These are phyloP conservation scores for Selenia dentaria DNA, from an alignment of 2,888 invertebrate genomes.

Conservation along the genomic window DNA sequence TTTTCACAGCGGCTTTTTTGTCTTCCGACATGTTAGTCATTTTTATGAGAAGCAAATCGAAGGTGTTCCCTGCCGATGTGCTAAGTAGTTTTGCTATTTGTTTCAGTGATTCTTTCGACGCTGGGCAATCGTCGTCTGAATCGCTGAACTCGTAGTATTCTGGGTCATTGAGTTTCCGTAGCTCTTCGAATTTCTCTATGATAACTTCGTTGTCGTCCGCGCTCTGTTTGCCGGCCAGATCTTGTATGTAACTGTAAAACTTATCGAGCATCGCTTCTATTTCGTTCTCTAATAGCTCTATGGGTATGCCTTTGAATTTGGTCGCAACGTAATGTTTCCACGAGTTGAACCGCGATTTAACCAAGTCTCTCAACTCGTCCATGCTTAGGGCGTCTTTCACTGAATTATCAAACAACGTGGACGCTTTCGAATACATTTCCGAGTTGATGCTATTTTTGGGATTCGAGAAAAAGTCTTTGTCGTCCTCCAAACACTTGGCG, in stretches of 20 bases:
- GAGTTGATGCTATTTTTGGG: constrained; percentile 56
- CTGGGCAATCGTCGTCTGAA: constrained; percentile 49
- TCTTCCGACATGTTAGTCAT: constrained; percentile 62
- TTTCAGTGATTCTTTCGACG: constrained; percentile 59
- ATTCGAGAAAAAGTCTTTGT: constrained; percentile 53
- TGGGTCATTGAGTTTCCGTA: constrained; percentile 45
- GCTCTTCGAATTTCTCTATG: constrained; percentile 61
- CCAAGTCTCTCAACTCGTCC: constrained; percentile 63
- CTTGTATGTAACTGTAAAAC: constrained; percentile 68
- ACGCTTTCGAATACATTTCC: constrained; percentile 64
- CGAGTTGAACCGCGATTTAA: constrained; percentile 60
- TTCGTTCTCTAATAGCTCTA: constrained; percentile 64
- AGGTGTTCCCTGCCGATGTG: constrained; percentile 60
- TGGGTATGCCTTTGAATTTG: constrained; percentile 66
- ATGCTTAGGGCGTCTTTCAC: constrained; percentile 70
- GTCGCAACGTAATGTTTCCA: constrained; percentile 68
- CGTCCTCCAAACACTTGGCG: constrained; percentile 62
- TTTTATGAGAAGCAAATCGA: constrained; percentile 71
- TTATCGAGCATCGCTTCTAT: constrained; percentile 68
- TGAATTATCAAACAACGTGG: constrained; percentile 63
- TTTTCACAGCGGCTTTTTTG: constrained; percentile 61
- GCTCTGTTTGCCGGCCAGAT: constrained; percentile 59
- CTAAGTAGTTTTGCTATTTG: constrained; percentile 61
- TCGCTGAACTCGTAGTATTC: constrained; percentile 33
- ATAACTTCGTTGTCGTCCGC: constrained; percentile 56